A percentile compares a stretch with the other conserved stretches of the same genome.
phyloP scores from a whole-genome alignment of 2,888 invertebrate species.

The Busseola fusca region DNA sequence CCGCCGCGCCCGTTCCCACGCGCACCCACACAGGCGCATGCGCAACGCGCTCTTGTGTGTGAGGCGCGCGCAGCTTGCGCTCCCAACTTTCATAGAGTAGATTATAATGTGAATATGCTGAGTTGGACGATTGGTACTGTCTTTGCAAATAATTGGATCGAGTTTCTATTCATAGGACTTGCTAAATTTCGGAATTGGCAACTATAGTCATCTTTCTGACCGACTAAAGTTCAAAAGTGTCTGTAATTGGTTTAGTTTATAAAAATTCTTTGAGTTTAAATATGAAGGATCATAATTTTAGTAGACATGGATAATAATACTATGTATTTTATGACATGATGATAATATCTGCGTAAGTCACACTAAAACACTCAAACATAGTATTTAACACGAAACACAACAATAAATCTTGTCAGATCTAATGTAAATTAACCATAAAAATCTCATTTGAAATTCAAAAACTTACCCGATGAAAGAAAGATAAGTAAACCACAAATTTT shows the following conservation, averaged over 20 bases:
- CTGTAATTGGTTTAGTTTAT: not conserved
- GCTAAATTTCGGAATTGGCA: not conserved
- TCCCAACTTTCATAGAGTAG: slow-evolving; percentile 71
- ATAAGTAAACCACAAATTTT: slow-evolving; percentile 39
- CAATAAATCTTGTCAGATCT: slow-evolving; percentile 44
- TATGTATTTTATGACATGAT: not conserved
- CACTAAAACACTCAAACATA: slow-evolving; percentile 33
- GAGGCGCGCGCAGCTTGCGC: slow-evolving; percentile 80
- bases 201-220: not conserved
- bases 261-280: too few relatives aligned
- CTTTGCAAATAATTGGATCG: slow-evolving; percentile 24
- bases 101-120: slow-evolving; percentile 48
- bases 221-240: not conserved
- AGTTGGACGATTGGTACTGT: slow-evolving; percentile 14
- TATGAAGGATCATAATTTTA: not conserved
- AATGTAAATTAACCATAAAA: slow-evolving; percentile 29
- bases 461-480: slow-evolving; percentile 11
- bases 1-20: slow-evolving; percentile 85
- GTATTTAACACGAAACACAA: slow-evolving; percentile 40
- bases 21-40: slow-evolving; percentile 75
- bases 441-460: slow-evolving; percentile 50
- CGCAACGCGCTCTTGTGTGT: slow-evolving; percentile 64
- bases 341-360: slow-evolving; percentile 25
- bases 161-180: not conserved
- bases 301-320: not conserved